Percentiles rank a stretch among this genome's conserved stretches.
These are phyloP conservation scores for Bradypus variegatus DNA, from an alignment of 2,797 vertebrate species.

Conservation along the genomic window DNA sequence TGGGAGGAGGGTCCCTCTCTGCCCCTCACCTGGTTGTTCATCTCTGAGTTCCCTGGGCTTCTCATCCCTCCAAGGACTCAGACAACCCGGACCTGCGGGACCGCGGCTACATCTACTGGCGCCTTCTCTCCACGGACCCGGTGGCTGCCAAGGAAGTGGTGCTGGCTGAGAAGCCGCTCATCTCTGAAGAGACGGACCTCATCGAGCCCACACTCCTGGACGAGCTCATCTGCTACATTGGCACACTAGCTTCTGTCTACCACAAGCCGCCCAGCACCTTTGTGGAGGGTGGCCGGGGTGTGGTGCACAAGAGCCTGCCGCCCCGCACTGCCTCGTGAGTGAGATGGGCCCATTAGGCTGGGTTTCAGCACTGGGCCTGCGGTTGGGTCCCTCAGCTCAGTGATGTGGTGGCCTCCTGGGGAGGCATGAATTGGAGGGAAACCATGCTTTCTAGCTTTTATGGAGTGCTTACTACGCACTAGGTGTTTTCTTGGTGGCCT, in stretches of 20 bases:
- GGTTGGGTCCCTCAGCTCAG: not conserved
- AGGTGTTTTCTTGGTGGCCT: not conserved
- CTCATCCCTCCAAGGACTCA: conserved; percentile 80
- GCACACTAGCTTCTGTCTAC: conserved; percentile 79
- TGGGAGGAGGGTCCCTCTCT: not conserved
- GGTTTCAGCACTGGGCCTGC: not conserved
- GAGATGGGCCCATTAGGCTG: not conserved
- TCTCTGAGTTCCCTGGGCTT: not conserved
- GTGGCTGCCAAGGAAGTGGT: conserved; percentile 83
- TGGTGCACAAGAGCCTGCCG: conserved; percentile 87
- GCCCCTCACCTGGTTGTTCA: not conserved
- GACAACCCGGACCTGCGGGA: conserved; percentile 97
- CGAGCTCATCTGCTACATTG: conserved; percentile 80
- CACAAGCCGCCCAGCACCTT: conserved; percentile 82
- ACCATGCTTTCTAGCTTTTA: not conserved
- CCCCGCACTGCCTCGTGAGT: conserved; percentile 93
- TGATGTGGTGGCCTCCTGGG: not conserved
- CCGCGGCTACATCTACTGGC: conserved; percentile 95
- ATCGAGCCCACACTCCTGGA: conserved; percentile 80
- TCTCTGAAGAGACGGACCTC: conserved; percentile 81
- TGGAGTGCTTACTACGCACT: not conserved
- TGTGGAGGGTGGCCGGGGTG: conserved; percentile 85
- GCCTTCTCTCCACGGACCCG: conserved; percentile 80
- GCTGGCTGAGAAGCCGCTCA: conserved; percentile 81
- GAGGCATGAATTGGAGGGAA: not conserved